A percentile compares a stretch with the other conserved stretches of the same genome.
Evolutionary conservation across 1,140 invertebrate species (phyloP).

Genomic region (Probaryconus sp.): DNA sequence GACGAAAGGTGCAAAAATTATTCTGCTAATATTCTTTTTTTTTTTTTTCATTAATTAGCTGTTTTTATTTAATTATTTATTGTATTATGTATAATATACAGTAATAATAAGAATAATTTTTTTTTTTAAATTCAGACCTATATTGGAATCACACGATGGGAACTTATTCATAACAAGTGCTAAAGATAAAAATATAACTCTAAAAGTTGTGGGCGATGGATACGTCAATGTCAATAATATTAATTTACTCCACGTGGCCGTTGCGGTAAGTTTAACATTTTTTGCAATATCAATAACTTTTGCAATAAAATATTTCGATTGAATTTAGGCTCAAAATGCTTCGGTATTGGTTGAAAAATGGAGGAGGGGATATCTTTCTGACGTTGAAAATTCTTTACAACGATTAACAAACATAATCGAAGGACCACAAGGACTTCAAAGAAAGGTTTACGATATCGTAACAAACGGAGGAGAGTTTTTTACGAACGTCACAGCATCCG

Average conservation of each 20-base stretch:
- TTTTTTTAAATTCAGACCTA: constrained; percentile 76
- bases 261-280: constrained; percentile 66
- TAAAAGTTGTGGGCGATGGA: constrained; percentile 81
- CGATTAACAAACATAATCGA: constrained; percentile 66
- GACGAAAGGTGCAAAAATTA: constrained; percentile 67
- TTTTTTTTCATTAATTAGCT: not conserved
- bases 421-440: constrained; percentile 74
- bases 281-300: not conserved
- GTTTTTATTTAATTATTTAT: not conserved
- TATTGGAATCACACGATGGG: constrained; percentile 81
- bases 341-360: constrained; percentile 74
- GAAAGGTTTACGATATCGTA: constrained; percentile 64
- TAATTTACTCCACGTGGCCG: constrained; percentile 78
- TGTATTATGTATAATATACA: not conserved
- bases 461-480: constrained; percentile 45
- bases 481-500: constrained; percentile 33
- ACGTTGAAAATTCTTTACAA: constrained; percentile 67
- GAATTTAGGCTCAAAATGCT: constrained; percentile 70
- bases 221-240: constrained; percentile 81
- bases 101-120: constrained; percentile 6
- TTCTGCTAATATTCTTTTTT: no score
- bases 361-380: constrained; percentile 68
- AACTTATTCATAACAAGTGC: constrained; percentile 82
- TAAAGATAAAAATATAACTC: constrained; percentile 82
- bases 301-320: not conserved